Conservation (phyloP, 2,888 invertebrate genomes). For the Taenaris catops region DNA sequence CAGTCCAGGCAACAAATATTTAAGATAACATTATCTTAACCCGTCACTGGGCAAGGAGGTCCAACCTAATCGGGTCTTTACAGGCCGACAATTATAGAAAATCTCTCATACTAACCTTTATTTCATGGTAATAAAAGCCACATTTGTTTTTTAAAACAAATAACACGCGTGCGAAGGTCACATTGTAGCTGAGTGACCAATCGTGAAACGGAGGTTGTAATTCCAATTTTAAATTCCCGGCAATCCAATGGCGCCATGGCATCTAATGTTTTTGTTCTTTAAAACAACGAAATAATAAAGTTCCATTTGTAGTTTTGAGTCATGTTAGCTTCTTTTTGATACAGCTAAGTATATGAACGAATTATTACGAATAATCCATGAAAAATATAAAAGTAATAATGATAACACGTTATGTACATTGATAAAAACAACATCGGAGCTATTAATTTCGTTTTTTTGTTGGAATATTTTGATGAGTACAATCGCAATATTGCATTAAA, state of each 20-base stretch:
- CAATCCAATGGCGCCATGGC: constrained; percentile 34
- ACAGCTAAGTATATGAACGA: no score
- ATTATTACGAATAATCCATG: no score
- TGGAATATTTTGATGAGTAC: constrained; percentile 11
- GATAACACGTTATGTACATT: no score
- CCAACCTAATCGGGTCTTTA: constrained; percentile 24
- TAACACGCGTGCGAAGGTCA: no score
- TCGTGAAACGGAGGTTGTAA: constrained; percentile 28
- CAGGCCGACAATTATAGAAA: constrained; percentile 15
- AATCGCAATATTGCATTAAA: constrained; percentile 19
- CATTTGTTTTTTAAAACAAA: no score
- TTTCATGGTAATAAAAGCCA: constrained; percentile 10
- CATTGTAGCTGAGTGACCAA: constrained; percentile 32
- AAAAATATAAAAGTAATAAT: no score
- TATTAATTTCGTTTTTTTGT: no score
- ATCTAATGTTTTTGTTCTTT: no score
- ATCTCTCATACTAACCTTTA: constrained; percentile 11
- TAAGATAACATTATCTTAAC: constrained; percentile 34
- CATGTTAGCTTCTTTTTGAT: no score
- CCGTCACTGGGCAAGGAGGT: constrained; percentile 34
- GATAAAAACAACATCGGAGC: no score
- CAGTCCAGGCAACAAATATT: constrained; percentile 32
- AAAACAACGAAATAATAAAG: no score
- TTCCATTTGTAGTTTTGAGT: no score
- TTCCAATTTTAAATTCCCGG: constrained; percentile 31